Evolutionary conservation across 2,113 vertebrate genomes (phyloP), one percentile per base, ranked within the genome.

Genomic region (Piaya cayana): DNA sequence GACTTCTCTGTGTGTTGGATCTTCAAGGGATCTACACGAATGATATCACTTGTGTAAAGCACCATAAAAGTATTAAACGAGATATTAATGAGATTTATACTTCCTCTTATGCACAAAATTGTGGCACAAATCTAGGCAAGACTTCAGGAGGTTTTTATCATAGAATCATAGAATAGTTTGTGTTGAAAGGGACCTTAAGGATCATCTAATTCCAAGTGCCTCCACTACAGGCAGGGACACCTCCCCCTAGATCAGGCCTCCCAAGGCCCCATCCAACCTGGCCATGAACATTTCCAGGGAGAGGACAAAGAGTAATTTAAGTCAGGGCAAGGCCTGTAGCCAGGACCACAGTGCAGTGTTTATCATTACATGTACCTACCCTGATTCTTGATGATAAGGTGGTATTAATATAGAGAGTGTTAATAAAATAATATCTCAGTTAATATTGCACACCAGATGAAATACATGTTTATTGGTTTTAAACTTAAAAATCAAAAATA

Each of bases 391-490:
- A 56, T 71, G 49, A 11, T 11, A 39, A 43, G 21, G 16, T 5
- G 1, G 4, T 18, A 50, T 50, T 76, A 58, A 53, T 17, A 27
- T 3, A 43, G 19, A 32, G 15, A 18, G 11, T 42, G 5, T 29
- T 50, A 15, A 42, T 36, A 50, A 68, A 49, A 42, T 18, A 32
- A 13, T 50, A 53, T 43, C 60, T 86, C 8, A 10, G 12, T 45
- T 53, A 65, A 53, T 2, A 29, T 60, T 55, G 5, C 37, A 16
- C 1, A 23, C 74, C 43, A 53, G 29, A 36, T 34, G 49, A 83
- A 86, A 92, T n/a, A 0, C 0, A 6, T 68, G 11, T n/a, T 5
- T 15, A 14, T 39, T 71, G 3, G 2, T 7, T 70, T 56, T 15
- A 45, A 69, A 23, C 8, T 42, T 59, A 34, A 60, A 78, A 47